A percentile compares a stretch with the other conserved stretches of the same genome.
These are phyloP conservation scores for Amiota minor DNA, from an alignment of 2,888 invertebrate species.

Conservation along the genomic window DNA sequence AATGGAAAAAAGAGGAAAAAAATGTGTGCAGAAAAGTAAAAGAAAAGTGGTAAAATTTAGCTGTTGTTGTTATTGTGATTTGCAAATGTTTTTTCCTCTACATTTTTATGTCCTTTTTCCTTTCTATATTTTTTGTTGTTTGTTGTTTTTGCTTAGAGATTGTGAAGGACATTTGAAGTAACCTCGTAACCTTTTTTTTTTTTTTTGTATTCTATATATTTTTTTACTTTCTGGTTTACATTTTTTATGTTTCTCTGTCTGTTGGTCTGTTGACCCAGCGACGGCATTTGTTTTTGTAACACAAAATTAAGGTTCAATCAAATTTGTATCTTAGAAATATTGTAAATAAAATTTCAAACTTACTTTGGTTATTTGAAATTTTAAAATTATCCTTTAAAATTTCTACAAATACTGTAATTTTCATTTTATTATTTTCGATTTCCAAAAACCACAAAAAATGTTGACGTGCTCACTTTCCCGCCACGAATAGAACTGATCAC, in stretches of 20 bases:
- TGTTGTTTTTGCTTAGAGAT: conserved; percentile 46
- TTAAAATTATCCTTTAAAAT: no score
- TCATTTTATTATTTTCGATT: no score
- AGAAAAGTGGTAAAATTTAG: conserved; percentile 64
- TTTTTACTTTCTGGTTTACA: conserved; percentile 34
- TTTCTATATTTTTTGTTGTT: conserved; percentile 46
- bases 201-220: conserved; percentile 30
- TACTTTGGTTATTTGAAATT: no score
- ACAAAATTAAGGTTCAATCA: no score
- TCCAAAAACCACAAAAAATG: no score
- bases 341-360: no score
- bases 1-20: conserved; percentile 38
- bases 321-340: not conserved
- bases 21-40: conserved; percentile 54
- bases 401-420: no score
- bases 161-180: conserved; percentile 69
- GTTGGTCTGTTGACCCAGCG: conserved; percentile 46
- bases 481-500: no score
- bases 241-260: conserved; percentile 27
- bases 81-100: conserved; percentile 57
- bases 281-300: conserved; percentile 42
- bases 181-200: conserved; percentile 69
- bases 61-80: conserved; percentile 40
- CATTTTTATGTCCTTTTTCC: conserved; percentile 55
- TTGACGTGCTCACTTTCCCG: no score